A percentile compares a stretch with the other conserved stretches of the same genome.
These are phyloP conservation scores for Cephalopterus ornatus DNA, from an alignment of 2,113 vertebrate species.

Conservation along the genomic window DNA sequence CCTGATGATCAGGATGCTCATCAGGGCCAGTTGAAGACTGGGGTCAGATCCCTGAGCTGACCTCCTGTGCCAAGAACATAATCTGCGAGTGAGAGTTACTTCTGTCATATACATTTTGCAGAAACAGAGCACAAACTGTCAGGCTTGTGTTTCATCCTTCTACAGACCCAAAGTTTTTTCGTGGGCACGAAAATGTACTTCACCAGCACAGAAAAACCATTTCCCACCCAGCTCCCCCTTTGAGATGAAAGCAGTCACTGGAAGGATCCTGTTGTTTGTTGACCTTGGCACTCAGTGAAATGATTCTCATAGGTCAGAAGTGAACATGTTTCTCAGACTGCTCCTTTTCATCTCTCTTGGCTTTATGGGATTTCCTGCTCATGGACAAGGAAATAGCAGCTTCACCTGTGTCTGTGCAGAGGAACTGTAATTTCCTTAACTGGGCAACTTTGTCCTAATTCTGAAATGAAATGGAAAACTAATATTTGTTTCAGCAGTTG, in stretches of 20 bases:
- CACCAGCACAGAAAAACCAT: conserved; percentile 10
- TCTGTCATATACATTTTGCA: rapidly evolving
- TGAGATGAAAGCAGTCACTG: conserved; percentile 47
- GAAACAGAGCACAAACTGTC: not conserved
- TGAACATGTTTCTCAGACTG: conserved; percentile 42
- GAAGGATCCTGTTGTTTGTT: conserved; percentile 50
- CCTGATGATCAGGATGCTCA: rapidly evolving
- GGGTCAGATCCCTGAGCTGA: not conserved
- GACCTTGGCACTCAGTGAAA: conserved; percentile 24
- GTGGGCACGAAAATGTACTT: not conserved
- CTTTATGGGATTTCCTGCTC: conserved; percentile 43
- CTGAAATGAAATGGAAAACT: not conserved
- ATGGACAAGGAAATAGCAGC: not conserved
- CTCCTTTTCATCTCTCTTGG: conserved; percentile 32
- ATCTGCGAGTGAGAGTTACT: not conserved
- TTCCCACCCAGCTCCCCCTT: conserved; percentile 30
- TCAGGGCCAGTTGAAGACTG: rapidly evolving
- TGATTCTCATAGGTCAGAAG: conserved; percentile 15
- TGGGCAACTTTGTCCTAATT: not conserved
- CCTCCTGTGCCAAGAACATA: not conserved
- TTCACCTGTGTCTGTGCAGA: conserved; percentile 20
- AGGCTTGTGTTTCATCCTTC: not conserved
- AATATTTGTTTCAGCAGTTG: not conserved
- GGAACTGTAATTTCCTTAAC: not conserved
- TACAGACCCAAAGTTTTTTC: not conserved